phyloP scores from a whole-genome alignment of 2,113 vertebrate genomes.

The Psephotus haematonotus region DNA sequence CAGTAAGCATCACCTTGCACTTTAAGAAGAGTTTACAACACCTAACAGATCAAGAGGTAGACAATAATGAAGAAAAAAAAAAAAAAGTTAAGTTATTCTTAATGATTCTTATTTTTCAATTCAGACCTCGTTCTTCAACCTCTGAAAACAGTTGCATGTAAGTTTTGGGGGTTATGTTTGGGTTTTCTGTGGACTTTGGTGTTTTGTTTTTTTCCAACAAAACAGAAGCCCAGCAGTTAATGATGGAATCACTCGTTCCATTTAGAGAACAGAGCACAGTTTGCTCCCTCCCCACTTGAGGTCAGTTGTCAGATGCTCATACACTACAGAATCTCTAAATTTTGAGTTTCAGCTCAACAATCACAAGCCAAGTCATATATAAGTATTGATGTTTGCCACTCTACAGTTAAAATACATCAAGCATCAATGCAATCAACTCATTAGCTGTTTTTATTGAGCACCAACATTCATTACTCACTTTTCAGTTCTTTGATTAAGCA shows the following conservation, averaged over 20 bases:
- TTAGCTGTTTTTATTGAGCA: constrained; percentile 57
- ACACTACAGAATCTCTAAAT: constrained; percentile 28
- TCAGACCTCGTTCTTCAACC: not conserved
- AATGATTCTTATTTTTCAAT: not conserved
- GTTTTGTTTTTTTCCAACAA: not conserved
- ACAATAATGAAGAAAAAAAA: not conserved
- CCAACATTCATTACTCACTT: constrained; percentile 23
- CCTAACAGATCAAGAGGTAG: not conserved
- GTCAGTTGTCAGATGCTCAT: not conserved
- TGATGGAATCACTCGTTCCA: not conserved
- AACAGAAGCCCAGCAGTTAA: constrained; percentile 18
- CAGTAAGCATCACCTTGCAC: not conserved
- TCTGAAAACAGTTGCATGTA: not conserved
- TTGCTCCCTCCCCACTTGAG: not conserved
- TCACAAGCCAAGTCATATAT: constrained; percentile 25
- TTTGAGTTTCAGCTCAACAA: constrained; percentile 44
- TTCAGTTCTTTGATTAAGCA: constrained; percentile 59
- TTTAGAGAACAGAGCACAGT: not conserved
- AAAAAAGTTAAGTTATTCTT: not conserved
- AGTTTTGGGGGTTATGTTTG: not conserved
- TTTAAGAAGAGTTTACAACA: not conserved
- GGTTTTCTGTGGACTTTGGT: not conserved
- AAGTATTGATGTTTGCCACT: constrained; percentile 61
- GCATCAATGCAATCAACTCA: constrained; percentile 70
- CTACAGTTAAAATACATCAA: constrained; percentile 57